A percentile compares a stretch with the other conserved stretches of the same genome.
phyloP scores from a whole-genome alignment of 2,888 invertebrate species.

The Acanthoscelides obtectus region DNA sequence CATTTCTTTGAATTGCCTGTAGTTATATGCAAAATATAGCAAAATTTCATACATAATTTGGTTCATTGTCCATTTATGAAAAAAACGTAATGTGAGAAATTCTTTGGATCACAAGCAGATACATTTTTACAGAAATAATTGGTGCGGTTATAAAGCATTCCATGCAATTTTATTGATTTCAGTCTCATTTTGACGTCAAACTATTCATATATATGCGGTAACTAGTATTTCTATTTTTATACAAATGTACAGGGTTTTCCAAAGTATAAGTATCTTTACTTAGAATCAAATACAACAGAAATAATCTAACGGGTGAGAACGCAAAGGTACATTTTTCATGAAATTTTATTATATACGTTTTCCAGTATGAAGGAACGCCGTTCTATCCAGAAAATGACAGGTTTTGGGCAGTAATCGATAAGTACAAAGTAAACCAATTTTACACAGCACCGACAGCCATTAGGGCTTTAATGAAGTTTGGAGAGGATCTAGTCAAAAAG shows the following conservation, averaged over 20 bases:
- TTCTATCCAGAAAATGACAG: slow-evolving; percentile 91
- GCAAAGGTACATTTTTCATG: too few species aligned
- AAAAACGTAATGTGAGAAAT: neutral
- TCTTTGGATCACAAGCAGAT: neutral
- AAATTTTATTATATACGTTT: too few species aligned
- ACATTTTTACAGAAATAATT: neutral
- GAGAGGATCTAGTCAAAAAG: slow-evolving; percentile 77
- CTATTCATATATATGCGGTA: neutral
- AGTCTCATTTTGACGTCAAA: neutral
- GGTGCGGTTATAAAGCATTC: neutral
- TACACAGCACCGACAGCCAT: slow-evolving; percentile 99
- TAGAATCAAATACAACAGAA: too few species aligned
- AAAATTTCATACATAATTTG: too few species aligned
- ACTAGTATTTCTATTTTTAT: too few species aligned
- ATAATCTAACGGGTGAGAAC: too few species aligned
- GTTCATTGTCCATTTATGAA: too few species aligned
- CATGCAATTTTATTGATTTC: neutral
- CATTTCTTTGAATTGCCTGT: too few species aligned
- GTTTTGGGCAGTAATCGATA: slow-evolving; percentile 89
- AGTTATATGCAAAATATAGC: too few species aligned
- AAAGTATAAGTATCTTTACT: too few species aligned
- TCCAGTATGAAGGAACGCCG: slow-evolving; percentile 93
- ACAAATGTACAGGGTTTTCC: too few species aligned
- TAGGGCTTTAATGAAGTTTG: slow-evolving; percentile 91
- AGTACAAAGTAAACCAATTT: slow-evolving; percentile 92